Percentiles rank a stretch among this genome's conserved stretches.
Evolutionary conservation across 2,888 invertebrate species (phyloP).

Genomic region (Aphodius sticticus): DNA sequence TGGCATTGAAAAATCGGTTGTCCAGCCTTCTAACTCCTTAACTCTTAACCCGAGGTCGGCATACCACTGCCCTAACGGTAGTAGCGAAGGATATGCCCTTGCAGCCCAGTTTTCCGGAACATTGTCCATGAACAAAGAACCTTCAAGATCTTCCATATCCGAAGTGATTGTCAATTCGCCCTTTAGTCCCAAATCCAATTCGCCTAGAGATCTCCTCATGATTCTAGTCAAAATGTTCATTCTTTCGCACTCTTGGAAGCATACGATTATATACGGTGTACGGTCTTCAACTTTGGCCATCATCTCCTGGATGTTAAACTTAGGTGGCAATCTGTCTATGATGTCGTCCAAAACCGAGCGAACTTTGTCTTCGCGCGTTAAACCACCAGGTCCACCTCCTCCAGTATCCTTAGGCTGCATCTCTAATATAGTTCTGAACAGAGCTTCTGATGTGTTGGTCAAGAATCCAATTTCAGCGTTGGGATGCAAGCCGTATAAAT

Average conservation of each 20-base stretch:
- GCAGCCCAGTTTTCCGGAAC: constrained; percentile 89
- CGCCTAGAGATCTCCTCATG: constrained; percentile 81
- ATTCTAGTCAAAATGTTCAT: constrained; percentile 90
- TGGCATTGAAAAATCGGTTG: constrained; percentile 86
- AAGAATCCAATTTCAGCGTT: constrained; percentile 96
- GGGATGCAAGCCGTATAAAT: constrained; percentile 90
- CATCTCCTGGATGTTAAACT: constrained; percentile 86
- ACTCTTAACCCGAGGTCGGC: constrained; percentile 83
- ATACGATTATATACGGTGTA: constrained; percentile 91
- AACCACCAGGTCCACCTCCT: constrained; percentile 71
- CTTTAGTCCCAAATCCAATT: constrained; percentile 89
- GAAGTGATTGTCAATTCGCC: constrained; percentile 92
- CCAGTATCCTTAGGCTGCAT: constrained; percentile 88
- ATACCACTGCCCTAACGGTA: constrained; percentile 86
- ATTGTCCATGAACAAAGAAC: constrained; percentile 85
- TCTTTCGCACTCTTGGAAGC: constrained; percentile 92
- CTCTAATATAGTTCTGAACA: constrained; percentile 87
- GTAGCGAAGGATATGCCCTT: constrained; percentile 87
- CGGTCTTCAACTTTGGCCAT: constrained; percentile 88
- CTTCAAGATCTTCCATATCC: constrained; percentile 89
- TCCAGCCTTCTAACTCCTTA: constrained; percentile 86
- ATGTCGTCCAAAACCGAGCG: constrained; percentile 84
- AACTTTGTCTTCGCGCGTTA: constrained; percentile 84
- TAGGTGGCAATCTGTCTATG: constrained; percentile 86
- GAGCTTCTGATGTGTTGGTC: constrained; percentile 83